These are phyloP conservation scores for Drosophila punjabiensis DNA, from an alignment of 1,140 invertebrate genomes.

Conservation along the genomic window DNA sequence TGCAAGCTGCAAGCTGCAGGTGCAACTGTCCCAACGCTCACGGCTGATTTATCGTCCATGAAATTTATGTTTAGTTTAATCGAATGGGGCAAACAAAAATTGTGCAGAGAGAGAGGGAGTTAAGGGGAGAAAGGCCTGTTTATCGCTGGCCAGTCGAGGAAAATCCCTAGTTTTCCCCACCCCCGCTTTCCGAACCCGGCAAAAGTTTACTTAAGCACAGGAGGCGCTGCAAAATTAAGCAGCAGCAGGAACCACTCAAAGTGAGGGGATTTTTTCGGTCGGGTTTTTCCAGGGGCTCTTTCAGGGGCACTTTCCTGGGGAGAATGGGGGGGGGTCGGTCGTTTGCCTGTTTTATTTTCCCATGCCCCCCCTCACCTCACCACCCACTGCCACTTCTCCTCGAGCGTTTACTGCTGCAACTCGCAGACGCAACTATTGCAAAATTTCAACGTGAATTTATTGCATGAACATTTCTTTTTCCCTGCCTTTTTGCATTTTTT, in stretches of 20 bases:
- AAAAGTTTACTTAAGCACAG: slow-evolving; percentile 65
- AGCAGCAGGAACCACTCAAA: slow-evolving; percentile 57
- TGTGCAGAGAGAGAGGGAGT: slow-evolving; percentile 14
- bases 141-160: slow-evolving; percentile 51
- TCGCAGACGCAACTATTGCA: slow-evolving; percentile 71
- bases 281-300: neutral
- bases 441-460: slow-evolving; percentile 78
- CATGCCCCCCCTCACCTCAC: slow-evolving; percentile 15
- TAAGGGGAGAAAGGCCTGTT: slow-evolving; percentile 30
- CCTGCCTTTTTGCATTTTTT: slow-evolving; percentile 44
- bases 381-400: slow-evolving; percentile 16
- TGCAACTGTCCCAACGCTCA: slow-evolving; percentile 64
- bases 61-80: slow-evolving; percentile 81
- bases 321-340: neutral
- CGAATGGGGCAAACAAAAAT: slow-evolving; percentile 73
- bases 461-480: slow-evolving; percentile 66
- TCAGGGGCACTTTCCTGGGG: neutral
- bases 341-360: slow-evolving; percentile 54
- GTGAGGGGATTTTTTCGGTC: slow-evolving; percentile 15
- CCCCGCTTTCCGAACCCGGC: neutral
- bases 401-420: slow-evolving; percentile 50
- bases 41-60: slow-evolving; percentile 76
- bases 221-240: slow-evolving; percentile 64
- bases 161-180: neutral
- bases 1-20: slow-evolving; percentile 45